phyloP scores from a whole-genome alignment of 2,113 vertebrate genomes.

The Sardina pilchardus region DNA sequence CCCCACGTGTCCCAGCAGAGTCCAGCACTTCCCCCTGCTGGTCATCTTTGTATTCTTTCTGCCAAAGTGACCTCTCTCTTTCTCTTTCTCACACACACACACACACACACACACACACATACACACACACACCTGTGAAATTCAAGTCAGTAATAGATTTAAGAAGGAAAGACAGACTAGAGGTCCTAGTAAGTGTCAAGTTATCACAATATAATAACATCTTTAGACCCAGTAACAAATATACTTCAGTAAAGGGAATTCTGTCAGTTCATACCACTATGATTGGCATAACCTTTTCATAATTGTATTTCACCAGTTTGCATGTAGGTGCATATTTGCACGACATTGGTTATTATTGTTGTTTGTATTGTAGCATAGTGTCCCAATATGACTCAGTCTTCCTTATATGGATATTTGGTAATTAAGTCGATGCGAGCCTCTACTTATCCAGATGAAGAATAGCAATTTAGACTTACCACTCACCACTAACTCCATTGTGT shows the following conservation, averaged over 20 bases:
- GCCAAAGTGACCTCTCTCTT: not conserved
- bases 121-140: not conserved
- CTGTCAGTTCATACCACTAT: not conserved
- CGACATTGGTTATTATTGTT: not conserved
- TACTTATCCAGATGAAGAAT: not conserved
- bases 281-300: not conserved
- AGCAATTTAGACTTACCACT: not conserved
- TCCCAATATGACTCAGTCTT: not conserved
- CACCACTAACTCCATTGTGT: not conserved
- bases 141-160: not conserved
- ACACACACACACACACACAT: constrained; percentile 7
- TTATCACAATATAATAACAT: not conserved
- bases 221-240: not conserved
- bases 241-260: not conserved
- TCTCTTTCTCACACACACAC: too few relatives aligned
- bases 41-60: not conserved
- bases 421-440: not conserved
- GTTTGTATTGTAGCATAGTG: not conserved
- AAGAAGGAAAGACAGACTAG: not conserved
- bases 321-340: not conserved
- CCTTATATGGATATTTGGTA: not conserved
- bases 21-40: not conserved
- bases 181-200: too few relatives aligned
- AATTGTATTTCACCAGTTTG: not conserved
- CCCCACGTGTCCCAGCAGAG: not conserved